Percentiles rank a stretch among this genome's conserved stretches.
Evolutionary conservation across 2,113 vertebrate genomes (phyloP).

Genomic region (Thunnus maccoyii): DNA sequence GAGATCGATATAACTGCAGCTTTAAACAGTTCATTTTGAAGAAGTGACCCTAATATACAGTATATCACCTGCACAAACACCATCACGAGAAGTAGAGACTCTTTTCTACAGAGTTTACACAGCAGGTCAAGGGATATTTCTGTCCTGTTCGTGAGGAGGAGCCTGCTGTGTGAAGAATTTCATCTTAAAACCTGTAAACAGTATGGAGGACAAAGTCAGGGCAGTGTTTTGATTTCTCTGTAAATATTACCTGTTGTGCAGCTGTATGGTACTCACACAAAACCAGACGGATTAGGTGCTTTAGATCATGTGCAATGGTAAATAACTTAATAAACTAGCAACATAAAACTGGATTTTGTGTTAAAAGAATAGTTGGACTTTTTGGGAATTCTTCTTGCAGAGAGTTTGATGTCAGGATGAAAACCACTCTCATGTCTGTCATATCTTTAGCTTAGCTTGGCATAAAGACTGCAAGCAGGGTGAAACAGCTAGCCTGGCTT

Average conservation of each 20-base stretch:
- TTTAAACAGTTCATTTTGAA: no score
- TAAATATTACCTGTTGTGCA: neutral
- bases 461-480: no score
- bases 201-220: neutral
- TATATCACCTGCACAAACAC: neutral
- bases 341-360: neutral
- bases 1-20: no score
- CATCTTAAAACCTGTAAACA: slow-evolving; percentile 5
- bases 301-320: neutral
- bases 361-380: no score
- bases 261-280: neutral
- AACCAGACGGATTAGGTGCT: no score
- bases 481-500: no score
- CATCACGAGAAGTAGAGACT: neutral
- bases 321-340: neutral
- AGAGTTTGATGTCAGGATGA: no score
- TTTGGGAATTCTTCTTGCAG: no score
- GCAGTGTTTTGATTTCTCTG: neutral
- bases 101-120: neutral
- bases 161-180: neutral
- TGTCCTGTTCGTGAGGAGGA: neutral
- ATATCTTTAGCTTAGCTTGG: no score
- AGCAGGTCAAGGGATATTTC: neutral
- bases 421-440: no score
- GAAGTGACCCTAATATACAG: no score